Evolutionary conservation across 2,113 vertebrate species (phyloP).

Genomic region (Phylloscopus trochilus): DNA sequence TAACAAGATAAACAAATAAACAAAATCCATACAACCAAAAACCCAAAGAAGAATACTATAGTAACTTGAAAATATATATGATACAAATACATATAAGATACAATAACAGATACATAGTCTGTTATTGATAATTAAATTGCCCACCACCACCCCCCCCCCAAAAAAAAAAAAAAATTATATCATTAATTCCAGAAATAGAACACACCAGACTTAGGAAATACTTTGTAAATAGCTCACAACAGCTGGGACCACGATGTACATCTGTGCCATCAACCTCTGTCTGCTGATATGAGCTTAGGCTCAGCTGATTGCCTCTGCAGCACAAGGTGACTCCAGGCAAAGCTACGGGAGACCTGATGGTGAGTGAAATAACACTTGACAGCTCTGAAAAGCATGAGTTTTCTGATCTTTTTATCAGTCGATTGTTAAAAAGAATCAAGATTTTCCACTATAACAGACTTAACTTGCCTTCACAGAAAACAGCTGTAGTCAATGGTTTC

Average conservation of each 20-base stretch:
- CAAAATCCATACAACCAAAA: neutral
- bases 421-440: neutral
- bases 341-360: neutral
- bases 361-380: neutral
- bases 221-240: neutral
- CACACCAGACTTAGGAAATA: neutral
- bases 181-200: neutral
- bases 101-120: neutral
- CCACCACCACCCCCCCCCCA: no score
- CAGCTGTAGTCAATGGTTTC: neutral
- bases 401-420: neutral
- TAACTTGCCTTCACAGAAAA: neutral
- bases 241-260: fast-evolving
- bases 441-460: neutral
- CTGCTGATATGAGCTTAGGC: neutral
- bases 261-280: neutral
- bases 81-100: neutral
- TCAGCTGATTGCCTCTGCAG: neutral
- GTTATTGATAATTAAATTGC: neutral
- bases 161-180: no score
- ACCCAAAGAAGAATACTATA: neutral
- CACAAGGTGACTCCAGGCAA: fast-evolving
- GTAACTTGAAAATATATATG: neutral
- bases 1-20: neutral
- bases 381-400: neutral